Base-by-base conservation (phyloP, 2,888 invertebrate genomes). In the Phoronis australis region DNA sequence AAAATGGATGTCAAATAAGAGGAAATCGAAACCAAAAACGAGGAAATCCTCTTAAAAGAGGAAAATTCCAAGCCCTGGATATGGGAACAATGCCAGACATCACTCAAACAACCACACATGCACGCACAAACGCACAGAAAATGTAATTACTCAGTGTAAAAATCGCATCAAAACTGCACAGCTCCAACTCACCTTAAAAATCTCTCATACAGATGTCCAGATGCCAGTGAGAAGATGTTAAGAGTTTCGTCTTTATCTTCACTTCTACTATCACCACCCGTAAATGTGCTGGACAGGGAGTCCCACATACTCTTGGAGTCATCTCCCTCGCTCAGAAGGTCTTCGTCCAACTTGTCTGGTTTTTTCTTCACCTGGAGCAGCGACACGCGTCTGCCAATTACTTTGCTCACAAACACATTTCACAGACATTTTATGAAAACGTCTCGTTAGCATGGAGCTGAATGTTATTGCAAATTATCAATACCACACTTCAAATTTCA, bases 161-260 rank as follows among this genome's bases (percentile, higher is more conserved):
- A 18, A 9, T 4, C 15, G 18, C 15, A n/a, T 21, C 21, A 40
- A 15, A 18, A 4, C 6, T 21, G 9, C 15, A 42, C n/a, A n/a
- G n/a, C n/a, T n/a, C n/a, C n/a, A n/a, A n/a, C 58, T 45, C 50
- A 79, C 78, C 78, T 73, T 20, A 97, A 77, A 74, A 97, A 88
- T 61, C 99, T 81, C 80, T 99, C 99, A 76, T 99, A 99, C 51
- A 99, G 80, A 80, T 99, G 99, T 3, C 99, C 99, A 0, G 97
- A 97, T 0, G 99, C 99, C 12, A 99, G 82, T 0, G 99, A 99
- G 79, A 99, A 99, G 54, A 99, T 94, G 79, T 99, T 99, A 50
- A 70, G 57, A 1, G 67, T 67, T 23, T 62, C 52, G 50, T 69
- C 68, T 44, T 60, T 52, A 15, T 69, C 68, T 39, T 62, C 65